Evolutionary conservation across 2,113 vertebrate genomes (phyloP).

Genomic region (Periophthalmus modestus): DNA sequence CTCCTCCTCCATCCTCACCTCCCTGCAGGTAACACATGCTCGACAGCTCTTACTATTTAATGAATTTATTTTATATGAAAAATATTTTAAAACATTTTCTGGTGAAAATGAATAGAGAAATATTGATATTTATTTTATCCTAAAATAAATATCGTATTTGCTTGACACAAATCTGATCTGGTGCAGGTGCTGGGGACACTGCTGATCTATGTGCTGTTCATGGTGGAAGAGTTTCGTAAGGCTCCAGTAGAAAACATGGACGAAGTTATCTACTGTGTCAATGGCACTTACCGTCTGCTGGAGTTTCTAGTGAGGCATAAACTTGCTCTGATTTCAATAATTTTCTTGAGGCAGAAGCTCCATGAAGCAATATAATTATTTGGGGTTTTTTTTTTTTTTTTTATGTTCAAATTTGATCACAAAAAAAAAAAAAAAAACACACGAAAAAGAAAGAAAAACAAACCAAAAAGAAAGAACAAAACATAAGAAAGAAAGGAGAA

Average conservation of each 20-base stretch:
- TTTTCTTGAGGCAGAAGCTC: background rate
- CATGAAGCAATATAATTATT: background rate
- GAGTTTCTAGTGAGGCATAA: conserved; percentile 83
- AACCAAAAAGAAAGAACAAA: too few species aligned
- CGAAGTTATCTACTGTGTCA: conserved; percentile 96
- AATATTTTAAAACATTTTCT: too few species aligned
- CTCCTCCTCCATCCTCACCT: conserved; percentile 96
- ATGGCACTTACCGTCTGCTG: conserved; percentile 92
- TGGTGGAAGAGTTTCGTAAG: conserved; percentile 97
- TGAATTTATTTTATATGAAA: too few species aligned
- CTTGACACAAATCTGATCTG: background rate
- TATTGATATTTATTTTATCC: too few species aligned
- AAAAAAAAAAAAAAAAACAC: too few species aligned
- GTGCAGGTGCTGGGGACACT: conserved; percentile 92
- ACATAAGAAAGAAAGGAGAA: too few species aligned
- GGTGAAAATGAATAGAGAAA: too few species aligned
- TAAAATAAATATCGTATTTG: too few species aligned
- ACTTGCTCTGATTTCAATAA: background rate
- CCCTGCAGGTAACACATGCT: conserved; percentile 86
- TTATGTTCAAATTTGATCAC: too few species aligned
- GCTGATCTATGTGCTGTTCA: conserved; percentile 95
- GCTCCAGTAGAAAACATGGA: conserved; percentile 98
- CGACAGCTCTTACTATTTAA: background rate
- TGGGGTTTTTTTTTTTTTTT: too few species aligned
- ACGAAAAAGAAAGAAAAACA: too few species aligned